Evolutionary conservation across 1,140 invertebrate genomes (phyloP), one percentile per base, ranked within the genome.

Genomic region (Holotrichia oblita): DNA sequence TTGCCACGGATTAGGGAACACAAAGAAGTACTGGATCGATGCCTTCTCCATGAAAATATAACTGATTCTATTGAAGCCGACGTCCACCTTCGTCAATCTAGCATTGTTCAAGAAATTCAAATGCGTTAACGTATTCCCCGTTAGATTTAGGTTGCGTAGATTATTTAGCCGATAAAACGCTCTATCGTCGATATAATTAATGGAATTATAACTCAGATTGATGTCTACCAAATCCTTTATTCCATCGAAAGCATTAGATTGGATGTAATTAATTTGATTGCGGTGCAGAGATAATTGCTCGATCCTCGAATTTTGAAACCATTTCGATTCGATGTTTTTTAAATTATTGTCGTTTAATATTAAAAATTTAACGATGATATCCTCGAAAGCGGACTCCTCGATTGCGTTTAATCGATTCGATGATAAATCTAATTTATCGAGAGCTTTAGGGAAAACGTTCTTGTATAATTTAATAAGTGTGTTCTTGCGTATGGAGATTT

Each of bases 51-150:
- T 6, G 2, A 22, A 69, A 10, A 69, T 69, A 14, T 69, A 69
- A 34, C 61, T 69, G 61, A 69, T 69, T 34, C 61, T 69, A 34
- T 69, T 69, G 27, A 69, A 69, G 22, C 61, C 61, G 9, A 69
- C 22, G 22, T 69, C 61, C 22, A 69, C 27, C 27, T 69, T 69
- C 12, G 61, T 69, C 8, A 69, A 34, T n/a, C 22, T 69, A 1
- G 22, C 9, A 14, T 27, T 69, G 12, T 69, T 34, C 22, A 69
- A 69, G 22, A 69, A 69, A 24, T 69, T 69, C 14, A 69, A 69
- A 69, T 69, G 61, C 10, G 22, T 69, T 69, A 69, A 27, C 22
- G 27, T 69, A 69, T 69, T 69, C 8, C 61, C 61, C 12, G 61
- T 69, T 27, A 69, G 22, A 34, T 69, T 69, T 27, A 69, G 27